Evolutionary conservation across 1,140 invertebrate species (phyloP).

Genomic region (Polypedilum pembai): DNA sequence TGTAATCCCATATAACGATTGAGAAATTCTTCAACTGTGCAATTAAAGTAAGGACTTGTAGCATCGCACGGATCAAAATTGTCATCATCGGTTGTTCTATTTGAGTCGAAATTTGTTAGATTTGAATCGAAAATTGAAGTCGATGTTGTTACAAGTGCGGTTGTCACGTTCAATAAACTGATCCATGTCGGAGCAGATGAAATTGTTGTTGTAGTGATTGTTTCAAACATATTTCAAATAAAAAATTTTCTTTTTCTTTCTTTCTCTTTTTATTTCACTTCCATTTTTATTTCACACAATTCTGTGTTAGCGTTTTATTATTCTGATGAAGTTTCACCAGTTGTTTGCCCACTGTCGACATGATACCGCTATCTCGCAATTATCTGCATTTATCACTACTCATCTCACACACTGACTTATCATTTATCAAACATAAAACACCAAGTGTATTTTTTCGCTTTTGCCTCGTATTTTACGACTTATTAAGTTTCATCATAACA

Average conservation of each 20-base stretch:
- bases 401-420: slow-evolving; percentile 3
- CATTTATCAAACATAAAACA: slow-evolving; percentile 9
- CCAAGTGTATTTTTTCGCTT: neutral
- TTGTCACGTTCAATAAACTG: neutral
- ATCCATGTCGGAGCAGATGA: neutral
- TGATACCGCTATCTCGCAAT: neutral
- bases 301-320: neutral
- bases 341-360: neutral
- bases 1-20: slow-evolving; percentile 46
- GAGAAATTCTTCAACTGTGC: slow-evolving; percentile 46
- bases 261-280: neutral
- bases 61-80: slow-evolving; percentile 31
- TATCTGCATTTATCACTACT: neutral
- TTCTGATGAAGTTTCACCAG: slow-evolving; percentile 5
- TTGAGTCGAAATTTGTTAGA: neutral
- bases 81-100: neutral
- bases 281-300: neutral
- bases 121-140: neutral
- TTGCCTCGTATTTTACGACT: neutral
- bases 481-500: neutral
- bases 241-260: neutral
- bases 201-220: slow-evolving; percentile 4
- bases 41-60: slow-evolving; percentile 44
- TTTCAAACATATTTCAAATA: slow-evolving; percentile 27
- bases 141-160: neutral